Base-by-base conservation (phyloP, 2,797 vertebrate species). In the Macropus fuliginosus region DNA sequence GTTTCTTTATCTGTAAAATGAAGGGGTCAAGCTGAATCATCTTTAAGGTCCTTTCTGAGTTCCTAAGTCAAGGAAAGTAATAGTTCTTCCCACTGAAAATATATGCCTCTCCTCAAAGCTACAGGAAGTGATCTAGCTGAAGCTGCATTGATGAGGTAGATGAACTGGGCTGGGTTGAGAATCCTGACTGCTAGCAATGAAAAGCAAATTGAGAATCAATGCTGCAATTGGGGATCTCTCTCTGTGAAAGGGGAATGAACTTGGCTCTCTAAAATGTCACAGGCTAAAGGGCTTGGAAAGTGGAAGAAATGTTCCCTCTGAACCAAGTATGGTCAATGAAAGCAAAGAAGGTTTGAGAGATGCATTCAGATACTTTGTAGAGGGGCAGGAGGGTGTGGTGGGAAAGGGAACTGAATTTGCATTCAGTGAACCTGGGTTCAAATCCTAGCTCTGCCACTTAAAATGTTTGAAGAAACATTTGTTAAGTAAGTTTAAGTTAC, bases 111-210 rank as follows among this genome's bases (percentile, higher is more conserved):
- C 16, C 31, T 96, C 16, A 54, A 0, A 94, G 74, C 54, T 94
- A 94, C n/a, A 46, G 18, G 66, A 46, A 21, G 40, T 9, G 50
- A n/a, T 92, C 46, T 21, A n/a, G 55, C 54, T 87, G 28, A 40
- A 66, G 92, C 34, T 31, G 50, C 95, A 91, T 4, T 91, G 91
- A 74, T 57, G 54, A 96, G 56, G 56, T 95, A 27, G 81, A 57
- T 92, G 91, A 94, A 81, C 13, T 46, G 94, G 50, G 46, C 55
- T 24, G 91, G 57, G 40, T 91, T 97, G 46, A 96, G 93, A 93
- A 62, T 18, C 11, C 96, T 52, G 56, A 50, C 93, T 95, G 11
- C 94, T 91, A 92, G 81, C 91, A 93, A 1, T 50, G 31, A 94
- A 66, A 55, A 29, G 81, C 16, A 81, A 91, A 92, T 54, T 2